These are phyloP conservation scores for Toxonevra muliebris DNA, from an alignment of 2,888 invertebrate species.

Conservation along the genomic window DNA sequence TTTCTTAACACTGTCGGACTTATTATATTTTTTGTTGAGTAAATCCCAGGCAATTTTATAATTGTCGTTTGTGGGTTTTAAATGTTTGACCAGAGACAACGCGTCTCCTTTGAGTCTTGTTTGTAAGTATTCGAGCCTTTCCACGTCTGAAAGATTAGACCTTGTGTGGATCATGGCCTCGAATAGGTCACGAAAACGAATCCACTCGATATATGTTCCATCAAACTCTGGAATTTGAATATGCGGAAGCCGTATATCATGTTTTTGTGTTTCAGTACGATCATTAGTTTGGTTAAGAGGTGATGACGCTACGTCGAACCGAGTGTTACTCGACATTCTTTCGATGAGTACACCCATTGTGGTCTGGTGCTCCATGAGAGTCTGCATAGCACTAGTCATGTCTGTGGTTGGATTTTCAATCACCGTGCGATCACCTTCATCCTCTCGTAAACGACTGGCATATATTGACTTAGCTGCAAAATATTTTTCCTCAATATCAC, in stretches of 20 bases:
- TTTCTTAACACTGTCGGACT: conserved; percentile 29
- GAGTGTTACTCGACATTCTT: conserved; percentile 9
- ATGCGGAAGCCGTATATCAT: conserved; percentile 21
- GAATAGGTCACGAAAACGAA: conserved; percentile 32
- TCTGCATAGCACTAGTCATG: conserved; percentile 19
- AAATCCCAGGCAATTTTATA: conserved; percentile 35
- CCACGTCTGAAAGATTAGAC: conserved; percentile 27
- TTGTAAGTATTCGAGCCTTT: conserved; percentile 34
- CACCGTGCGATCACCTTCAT: neutral
- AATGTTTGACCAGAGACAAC: conserved; percentile 33
- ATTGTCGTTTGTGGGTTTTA: conserved; percentile 32
- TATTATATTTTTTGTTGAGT: conserved; percentile 34
- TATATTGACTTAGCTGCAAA: conserved; percentile 19
- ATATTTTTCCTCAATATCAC: conserved; percentile 23
- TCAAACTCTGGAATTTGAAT: conserved; percentile 33
- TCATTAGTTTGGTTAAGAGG: neutral
- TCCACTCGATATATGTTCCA: conserved; percentile 25
- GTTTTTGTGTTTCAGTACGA: neutral
- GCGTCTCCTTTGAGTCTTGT: conserved; percentile 34
- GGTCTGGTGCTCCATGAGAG: conserved; percentile 20
- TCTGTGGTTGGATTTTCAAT: conserved; percentile 14
- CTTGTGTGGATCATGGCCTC: conserved; percentile 26
- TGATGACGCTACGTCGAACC: neutral
- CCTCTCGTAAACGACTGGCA: neutral
- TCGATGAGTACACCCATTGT: conserved; percentile 21